These are phyloP conservation scores for Charadrius vociferus DNA, from an alignment of 2,113 vertebrate genomes.

Conservation along the genomic window DNA sequence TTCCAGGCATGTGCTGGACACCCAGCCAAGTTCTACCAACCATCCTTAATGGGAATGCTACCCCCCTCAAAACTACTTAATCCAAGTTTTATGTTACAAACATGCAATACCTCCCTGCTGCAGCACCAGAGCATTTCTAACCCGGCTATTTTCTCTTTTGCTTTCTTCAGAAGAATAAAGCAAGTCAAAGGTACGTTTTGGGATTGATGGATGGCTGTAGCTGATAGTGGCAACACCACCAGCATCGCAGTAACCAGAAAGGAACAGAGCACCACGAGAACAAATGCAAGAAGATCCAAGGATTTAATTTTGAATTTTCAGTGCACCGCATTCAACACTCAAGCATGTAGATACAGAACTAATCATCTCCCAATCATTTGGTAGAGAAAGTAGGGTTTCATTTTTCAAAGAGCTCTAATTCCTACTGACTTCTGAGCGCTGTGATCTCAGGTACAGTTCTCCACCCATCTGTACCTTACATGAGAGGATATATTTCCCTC, in stretches of 20 bases:
- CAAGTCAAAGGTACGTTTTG: rapidly evolving
- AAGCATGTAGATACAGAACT: neutral
- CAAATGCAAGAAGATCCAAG: neutral
- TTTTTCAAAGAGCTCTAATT: neutral
- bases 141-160: neutral
- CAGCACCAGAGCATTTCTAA: neutral
- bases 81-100: neutral
- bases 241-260: neutral
- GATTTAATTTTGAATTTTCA: neutral
- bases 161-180: neutral
- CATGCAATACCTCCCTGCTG: neutral
- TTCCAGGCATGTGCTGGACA: neutral
- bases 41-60: neutral
- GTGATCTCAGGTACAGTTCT: neutral
- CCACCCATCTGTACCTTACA: neutral
- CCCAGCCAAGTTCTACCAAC: neutral
- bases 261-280: neutral
- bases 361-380: neutral
- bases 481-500: neutral
- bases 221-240: neutral
- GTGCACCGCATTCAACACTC: neutral
- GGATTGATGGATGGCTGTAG: neutral
- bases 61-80: neutral
- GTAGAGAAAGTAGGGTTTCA: neutral
- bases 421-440: neutral